phyloP scores from a whole-genome alignment of 2,113 vertebrate species.

The Ibidorhyncha struthersii region DNA sequence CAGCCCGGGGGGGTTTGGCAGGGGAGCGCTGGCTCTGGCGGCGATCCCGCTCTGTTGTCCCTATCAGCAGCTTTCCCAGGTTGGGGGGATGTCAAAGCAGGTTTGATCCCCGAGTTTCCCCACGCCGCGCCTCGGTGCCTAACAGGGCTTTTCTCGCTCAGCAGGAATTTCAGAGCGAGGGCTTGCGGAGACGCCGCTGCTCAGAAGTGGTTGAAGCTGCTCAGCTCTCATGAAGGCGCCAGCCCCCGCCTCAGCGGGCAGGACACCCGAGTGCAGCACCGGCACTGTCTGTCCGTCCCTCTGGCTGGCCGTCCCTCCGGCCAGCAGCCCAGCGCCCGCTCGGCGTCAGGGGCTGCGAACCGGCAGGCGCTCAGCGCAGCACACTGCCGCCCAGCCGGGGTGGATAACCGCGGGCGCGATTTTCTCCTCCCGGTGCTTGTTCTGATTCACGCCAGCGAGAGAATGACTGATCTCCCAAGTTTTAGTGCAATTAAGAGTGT shows the following conservation, averaged over 20 bases:
- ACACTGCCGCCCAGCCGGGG: neutral
- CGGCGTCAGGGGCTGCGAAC: no score
- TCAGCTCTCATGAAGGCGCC: neutral
- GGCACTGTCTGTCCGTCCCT: rapidly evolving
- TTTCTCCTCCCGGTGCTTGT: neutral
- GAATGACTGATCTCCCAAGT: neutral
- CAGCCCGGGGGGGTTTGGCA: neutral
- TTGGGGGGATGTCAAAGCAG: neutral
- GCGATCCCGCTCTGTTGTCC: neutral
- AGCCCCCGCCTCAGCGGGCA: rapidly evolving
- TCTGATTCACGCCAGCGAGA: neutral
- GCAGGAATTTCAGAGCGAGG: neutral
- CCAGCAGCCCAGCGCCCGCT: neutral
- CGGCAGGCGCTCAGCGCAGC: neutral
- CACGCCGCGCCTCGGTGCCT: rapidly evolving
- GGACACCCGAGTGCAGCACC: neutral
- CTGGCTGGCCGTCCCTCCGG: neutral
- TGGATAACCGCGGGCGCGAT: rapidly evolving
- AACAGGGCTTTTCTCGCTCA: neutral
- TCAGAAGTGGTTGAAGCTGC: neutral
- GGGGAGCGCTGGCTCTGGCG: neutral
- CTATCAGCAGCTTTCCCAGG: neutral
- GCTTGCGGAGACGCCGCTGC: rapidly evolving
- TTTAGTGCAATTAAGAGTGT: neutral
- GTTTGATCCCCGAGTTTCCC: neutral